Evolutionary conservation across 1,140 invertebrate genomes (phyloP).

Genomic region (Trichonephila clavata): DNA sequence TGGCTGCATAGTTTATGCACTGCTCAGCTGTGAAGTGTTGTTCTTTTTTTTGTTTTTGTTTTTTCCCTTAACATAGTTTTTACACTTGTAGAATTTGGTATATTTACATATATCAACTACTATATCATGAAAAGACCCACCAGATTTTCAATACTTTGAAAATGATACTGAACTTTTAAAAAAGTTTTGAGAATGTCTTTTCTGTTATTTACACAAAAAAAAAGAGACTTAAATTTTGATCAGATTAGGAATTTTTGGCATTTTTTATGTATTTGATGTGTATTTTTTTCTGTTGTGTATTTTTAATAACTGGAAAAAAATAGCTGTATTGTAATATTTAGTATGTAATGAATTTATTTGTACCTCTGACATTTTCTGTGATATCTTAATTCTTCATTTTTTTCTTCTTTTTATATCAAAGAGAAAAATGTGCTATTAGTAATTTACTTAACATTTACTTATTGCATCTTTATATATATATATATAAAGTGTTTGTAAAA

Average conservation of each 20-base stretch:
- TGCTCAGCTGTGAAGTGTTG: constrained; percentile 30
- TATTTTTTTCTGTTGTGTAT: not conserved
- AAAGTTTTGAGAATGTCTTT: not conserved
- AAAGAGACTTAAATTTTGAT: not conserved
- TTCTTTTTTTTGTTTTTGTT: not conserved
- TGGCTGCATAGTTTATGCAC: constrained; percentile 43
- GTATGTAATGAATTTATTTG: not conserved
- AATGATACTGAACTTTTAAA: not conserved
- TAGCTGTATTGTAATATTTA: not conserved
- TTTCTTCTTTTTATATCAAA: not conserved
- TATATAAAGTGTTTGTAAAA: not conserved
- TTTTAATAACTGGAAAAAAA: not conserved
- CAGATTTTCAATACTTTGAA: not conserved
- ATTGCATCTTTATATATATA: not conserved
- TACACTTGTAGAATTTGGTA: constrained; percentile 5
- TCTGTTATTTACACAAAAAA: not conserved
- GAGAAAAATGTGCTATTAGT: not conserved
- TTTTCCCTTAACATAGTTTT: not conserved
- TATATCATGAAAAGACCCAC: not conserved
- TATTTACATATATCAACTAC: not conserved
- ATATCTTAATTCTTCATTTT: not conserved
- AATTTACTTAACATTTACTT: not conserved
- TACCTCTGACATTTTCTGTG: constrained; percentile 37
- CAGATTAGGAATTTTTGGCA: not conserved
- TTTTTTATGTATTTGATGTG: not conserved